Evolutionary conservation across 2,113 vertebrate species (phyloP), one percentile per base, ranked within the genome.

Genomic region (Girardinichthys multiradiatus): DNA sequence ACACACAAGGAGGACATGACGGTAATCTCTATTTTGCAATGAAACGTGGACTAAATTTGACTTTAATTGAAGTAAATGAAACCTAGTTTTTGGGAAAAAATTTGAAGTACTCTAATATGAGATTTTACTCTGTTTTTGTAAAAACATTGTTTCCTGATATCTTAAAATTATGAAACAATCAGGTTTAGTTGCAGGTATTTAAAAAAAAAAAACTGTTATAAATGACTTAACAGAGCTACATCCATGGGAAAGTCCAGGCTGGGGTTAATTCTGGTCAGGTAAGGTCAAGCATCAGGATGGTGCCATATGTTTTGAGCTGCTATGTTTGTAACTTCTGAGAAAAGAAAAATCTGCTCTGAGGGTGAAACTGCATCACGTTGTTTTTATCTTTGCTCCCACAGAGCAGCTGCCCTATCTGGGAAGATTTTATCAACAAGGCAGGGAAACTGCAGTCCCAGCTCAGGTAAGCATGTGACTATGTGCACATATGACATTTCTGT

Each of bases 331-430:
- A 85, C 62, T 29, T n/a, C 27, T 74, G 87, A 54, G 67, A 87
- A 74, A 27, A 30, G 2, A 58, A 28, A 82, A 72, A 82, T 80
- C 17, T 84, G 74, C 72, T 54, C 51, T 60, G 69, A 86, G 72
- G 37, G 68, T 39, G 54, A 66, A 57, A 75, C 70, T 77, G 51
- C 66, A 66, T 70, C 29, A 76, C 28, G 48, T 2, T 24, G 21
- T 21, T 48, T 54, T 11, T 80, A 9, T 81, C 29, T 86, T 24
- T 39, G 1, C 8, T 30, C 77, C 72, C 54, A 90, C 92, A 96
- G 95, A 92, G 91, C 87, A 95, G 95, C 86, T 95, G 94, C 70
- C 95, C 95, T 4, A 88, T 95, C 79, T 96, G 95, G 95, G 95
- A 96, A 70, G 95, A 96, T 81, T 96, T 96, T 80, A 93, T 94